A percentile compares a stretch with the other conserved stretches of the same genome.
Evolutionary conservation across 2,797 vertebrate genomes (phyloP).

Genomic region (Simalia tracyae): DNA sequence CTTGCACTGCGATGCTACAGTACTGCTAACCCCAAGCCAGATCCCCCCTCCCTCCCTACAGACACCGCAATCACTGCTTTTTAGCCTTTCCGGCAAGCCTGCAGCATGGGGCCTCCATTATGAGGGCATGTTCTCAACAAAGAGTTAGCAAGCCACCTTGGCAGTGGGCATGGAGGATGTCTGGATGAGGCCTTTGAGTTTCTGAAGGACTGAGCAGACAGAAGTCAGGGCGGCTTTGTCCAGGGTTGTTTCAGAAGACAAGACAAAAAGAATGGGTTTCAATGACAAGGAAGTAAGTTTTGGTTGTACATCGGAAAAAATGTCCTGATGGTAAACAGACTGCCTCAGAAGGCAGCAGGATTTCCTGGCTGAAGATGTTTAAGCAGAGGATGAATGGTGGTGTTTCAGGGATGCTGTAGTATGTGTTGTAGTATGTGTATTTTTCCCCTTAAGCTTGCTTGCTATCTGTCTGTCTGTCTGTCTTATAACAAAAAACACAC

Average conservation of each 20-base stretch:
- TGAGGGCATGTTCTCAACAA: not conserved
- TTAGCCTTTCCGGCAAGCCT: not conserved
- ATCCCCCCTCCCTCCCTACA: not conserved
- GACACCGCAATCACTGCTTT: not conserved
- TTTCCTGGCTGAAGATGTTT: not conserved
- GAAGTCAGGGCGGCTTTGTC: not conserved
- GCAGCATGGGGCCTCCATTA: not conserved
- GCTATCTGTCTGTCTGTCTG: too few relatives aligned
- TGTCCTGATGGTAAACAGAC: not conserved
- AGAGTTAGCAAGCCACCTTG: not conserved
- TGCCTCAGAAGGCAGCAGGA: not conserved
- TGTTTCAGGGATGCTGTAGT: not conserved
- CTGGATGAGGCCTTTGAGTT: not conserved
- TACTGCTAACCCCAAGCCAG: not conserved
- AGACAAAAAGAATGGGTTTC: not conserved
- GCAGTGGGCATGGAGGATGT: not conserved
- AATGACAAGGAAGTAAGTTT: not conserved
- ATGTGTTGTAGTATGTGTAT: not conserved
- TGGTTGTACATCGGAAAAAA: not conserved
- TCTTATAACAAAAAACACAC: too few relatives aligned
- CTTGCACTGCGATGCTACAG: too few relatives aligned
- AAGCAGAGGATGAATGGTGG: not conserved
- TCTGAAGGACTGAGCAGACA: not conserved
- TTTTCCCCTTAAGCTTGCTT: not conserved
- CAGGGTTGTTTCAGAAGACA: not conserved